phyloP scores from a whole-genome alignment of 1,140 invertebrate species.

The Penaeus chinensis region DNA sequence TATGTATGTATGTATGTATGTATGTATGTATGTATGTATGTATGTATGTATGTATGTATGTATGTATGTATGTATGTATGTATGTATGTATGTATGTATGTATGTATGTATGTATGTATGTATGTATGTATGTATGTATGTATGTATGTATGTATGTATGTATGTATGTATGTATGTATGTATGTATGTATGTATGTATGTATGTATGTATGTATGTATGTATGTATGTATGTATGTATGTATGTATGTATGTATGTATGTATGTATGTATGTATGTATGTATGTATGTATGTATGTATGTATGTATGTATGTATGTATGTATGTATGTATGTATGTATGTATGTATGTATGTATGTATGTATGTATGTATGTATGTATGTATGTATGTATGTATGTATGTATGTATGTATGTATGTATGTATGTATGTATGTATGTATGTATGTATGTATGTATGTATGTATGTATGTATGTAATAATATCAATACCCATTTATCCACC shows the following conservation, averaged over 20 bases:
- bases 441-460: too few species aligned
- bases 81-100: slow-evolving; percentile 12
- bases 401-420: too few species aligned
- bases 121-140: slow-evolving; percentile 6
- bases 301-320: slow-evolving; percentile 10
- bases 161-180: slow-evolving; percentile 6
- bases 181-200: slow-evolving; percentile 6
- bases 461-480: too few species aligned
- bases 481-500: not conserved
- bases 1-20: too few species aligned
- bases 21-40: too few species aligned
- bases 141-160: slow-evolving; percentile 12
- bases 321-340: slow-evolving; percentile 1
- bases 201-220: slow-evolving; percentile 12
- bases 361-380: too few species aligned
- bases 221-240: slow-evolving; percentile 12
- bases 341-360: not conserved
- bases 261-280: slow-evolving; percentile 10
- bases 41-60: too few species aligned
- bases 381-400: too few species aligned
- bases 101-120: slow-evolving; percentile 7
- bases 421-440: too few species aligned
- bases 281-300: slow-evolving; percentile 10
- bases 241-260: slow-evolving; percentile 5
- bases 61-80: slow-evolving; percentile 11